phyloP scores from a whole-genome alignment of 2,797 vertebrate species.

The Melanogrammus aeglefinus region DNA sequence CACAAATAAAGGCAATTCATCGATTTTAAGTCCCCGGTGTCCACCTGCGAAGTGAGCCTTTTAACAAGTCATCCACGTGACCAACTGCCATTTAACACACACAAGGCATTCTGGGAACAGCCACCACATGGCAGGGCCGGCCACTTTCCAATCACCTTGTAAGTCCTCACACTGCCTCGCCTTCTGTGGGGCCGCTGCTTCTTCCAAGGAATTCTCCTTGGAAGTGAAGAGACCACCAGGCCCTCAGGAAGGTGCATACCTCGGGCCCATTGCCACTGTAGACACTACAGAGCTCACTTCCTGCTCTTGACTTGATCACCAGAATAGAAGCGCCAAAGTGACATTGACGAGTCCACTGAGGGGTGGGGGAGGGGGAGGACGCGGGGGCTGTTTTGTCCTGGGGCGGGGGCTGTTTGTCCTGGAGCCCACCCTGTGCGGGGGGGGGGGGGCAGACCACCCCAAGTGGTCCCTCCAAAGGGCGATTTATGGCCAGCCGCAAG shows the following conservation, averaged over 20 bases:
- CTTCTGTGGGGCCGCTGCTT: constrained; percentile 43
- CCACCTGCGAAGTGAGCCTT: neutral
- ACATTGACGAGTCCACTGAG: constrained; percentile 61
- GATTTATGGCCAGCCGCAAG: constrained; percentile 61
- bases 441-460: constrained; percentile 63
- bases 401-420: constrained; percentile 48
- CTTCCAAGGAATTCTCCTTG: constrained; percentile 19
- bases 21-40: neutral
- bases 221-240: constrained; percentile 70
- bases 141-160: constrained; percentile 54
- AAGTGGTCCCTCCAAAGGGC: constrained; percentile 42
- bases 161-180: constrained; percentile 51
- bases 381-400: constrained; percentile 48
- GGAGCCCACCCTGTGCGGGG: constrained; percentile 64
- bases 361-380: constrained; percentile 49
- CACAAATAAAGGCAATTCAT: neutral
- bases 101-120: constrained; percentile 19
- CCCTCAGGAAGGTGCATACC: constrained; percentile 50
- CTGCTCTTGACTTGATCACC: constrained; percentile 53
- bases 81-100: neutral
- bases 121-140: constrained; percentile 30
- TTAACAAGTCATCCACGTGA: neutral
- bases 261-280: constrained; percentile 48
- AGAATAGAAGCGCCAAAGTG: constrained; percentile 70
- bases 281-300: constrained; percentile 40